phyloP scores from a whole-genome alignment of 1,140 invertebrate genomes.

The Acromyrmex heyeri region DNA sequence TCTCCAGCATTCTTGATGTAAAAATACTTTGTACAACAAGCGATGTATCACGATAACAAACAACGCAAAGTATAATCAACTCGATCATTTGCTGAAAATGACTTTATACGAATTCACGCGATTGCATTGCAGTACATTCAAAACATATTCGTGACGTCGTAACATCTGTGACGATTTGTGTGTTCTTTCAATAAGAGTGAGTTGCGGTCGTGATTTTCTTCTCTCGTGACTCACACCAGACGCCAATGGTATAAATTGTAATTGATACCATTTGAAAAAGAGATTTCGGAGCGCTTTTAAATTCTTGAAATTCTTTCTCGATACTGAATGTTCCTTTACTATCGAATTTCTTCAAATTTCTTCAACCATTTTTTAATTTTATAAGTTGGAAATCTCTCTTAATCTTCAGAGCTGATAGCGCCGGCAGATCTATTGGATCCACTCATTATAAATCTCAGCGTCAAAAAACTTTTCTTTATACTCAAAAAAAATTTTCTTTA shows the following conservation, averaged over 20 bases:
- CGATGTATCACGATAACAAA: slow-evolving; percentile 1
- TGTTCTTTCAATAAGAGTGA: slow-evolving; percentile 59
- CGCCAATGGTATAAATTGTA: slow-evolving; percentile 51
- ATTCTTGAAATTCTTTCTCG: background rate
- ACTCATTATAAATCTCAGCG: too few species aligned
- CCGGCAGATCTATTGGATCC: too few species aligned
- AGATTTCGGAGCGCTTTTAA: background rate
- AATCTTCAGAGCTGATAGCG: too few species aligned
- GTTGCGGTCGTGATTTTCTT: slow-evolving; percentile 60
- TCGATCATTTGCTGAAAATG: slow-evolving; percentile 25
- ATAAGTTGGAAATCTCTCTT: background rate
- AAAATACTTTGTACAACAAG: background rate
- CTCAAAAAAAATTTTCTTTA: too few species aligned
- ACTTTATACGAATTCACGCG: background rate
- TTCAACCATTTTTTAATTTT: background rate
- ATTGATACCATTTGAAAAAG: background rate
- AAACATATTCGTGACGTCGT: background rate
- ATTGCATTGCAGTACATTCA: slow-evolving; percentile 4
- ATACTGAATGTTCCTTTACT: background rate
- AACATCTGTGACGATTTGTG: slow-evolving; percentile 38
- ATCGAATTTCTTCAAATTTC: background rate
- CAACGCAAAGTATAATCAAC: background rate
- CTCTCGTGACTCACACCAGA: slow-evolving; percentile 50
- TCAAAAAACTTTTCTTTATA: too few species aligned
- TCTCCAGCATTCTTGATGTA: background rate